Conservation (phyloP, 1,140 invertebrate genomes). For the Battus philenor region DNA sequence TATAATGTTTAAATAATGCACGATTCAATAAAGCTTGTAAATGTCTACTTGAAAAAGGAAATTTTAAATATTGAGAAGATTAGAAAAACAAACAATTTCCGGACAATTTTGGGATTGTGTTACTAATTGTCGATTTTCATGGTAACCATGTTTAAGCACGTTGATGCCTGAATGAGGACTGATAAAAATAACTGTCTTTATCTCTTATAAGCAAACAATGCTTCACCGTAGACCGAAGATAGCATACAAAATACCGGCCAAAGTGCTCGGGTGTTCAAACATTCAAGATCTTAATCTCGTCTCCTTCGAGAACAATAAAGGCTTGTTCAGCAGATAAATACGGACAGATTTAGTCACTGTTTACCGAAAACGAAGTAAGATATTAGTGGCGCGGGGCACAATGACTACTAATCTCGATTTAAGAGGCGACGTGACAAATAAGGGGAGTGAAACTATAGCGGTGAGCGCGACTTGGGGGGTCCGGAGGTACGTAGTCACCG, state of each 20-base stretch:
- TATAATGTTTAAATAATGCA: too few relatives aligned
- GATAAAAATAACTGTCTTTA: constrained; percentile 6
- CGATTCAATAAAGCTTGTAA: too few relatives aligned
- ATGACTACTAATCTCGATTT: constrained; percentile 30
- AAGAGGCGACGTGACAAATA: constrained; percentile 17
- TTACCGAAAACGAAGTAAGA: constrained; percentile 21
- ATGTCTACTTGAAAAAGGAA: too few relatives aligned
- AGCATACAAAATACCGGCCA: constrained; percentile 5
- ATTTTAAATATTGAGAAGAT: too few relatives aligned
- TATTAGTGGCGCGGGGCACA: constrained; percentile 24
- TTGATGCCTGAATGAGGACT: constrained; percentile 7
- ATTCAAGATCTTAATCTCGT: constrained; percentile 28
- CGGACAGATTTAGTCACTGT: constrained; percentile 14
- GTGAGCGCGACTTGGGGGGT: constrained; percentile 39
- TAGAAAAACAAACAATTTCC: too few relatives aligned
- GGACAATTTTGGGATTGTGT: too few relatives aligned
- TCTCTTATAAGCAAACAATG: constrained; percentile 10
- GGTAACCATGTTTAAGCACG: neutral
- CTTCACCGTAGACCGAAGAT: constrained; percentile 6
- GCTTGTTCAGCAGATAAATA: constrained; percentile 10
- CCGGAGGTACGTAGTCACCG: constrained; percentile 21
- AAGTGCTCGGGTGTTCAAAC: constrained; percentile 15
- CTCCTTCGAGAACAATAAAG: constrained; percentile 11
- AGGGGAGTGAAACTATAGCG: constrained; percentile 25
- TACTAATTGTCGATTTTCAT: neutral